Conservation (phyloP, 2,113 vertebrate species). For the Periophthalmodon schlosseri region DNA sequence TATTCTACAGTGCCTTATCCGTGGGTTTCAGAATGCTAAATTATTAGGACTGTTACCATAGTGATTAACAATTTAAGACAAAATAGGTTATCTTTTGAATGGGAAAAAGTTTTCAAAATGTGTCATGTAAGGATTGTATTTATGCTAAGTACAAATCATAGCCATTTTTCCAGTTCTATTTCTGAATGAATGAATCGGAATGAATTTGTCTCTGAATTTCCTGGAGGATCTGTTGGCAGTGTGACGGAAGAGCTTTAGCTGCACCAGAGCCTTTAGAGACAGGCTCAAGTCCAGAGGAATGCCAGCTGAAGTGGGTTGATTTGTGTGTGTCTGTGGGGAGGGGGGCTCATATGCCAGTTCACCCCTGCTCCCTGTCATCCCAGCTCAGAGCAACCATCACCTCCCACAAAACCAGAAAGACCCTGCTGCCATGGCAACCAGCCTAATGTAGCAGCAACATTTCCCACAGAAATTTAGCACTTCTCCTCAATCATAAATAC, state of each 20-base stretch:
- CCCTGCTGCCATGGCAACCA: constrained; percentile 58
- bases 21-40: too few relatives aligned
- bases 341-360: constrained; percentile 44
- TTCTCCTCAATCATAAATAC: not conserved
- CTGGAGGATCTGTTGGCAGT: not conserved
- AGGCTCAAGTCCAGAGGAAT: constrained; percentile 44
- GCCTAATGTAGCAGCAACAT: constrained; percentile 18
- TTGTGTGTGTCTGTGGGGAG: constrained; percentile 34
- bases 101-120: too few relatives aligned
- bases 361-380: constrained; percentile 32
- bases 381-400: not conserved
- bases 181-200: not conserved
- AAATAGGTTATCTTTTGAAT: too few relatives aligned
- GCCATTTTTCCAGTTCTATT: not conserved
- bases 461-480: not conserved
- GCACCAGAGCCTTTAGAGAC: constrained; percentile 7
- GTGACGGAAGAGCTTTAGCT: not conserved
- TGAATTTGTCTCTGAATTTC: not conserved
- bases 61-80: too few relatives aligned
- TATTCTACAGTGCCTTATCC: too few relatives aligned
- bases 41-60: too few relatives aligned
- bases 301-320: constrained; percentile 41
- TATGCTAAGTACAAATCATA: not conserved
- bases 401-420: constrained; percentile 26
- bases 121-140: not conserved